These are phyloP conservation scores for Equus quagga DNA, from an alignment of 2,113 vertebrate genomes.

Conservation along the genomic window DNA sequence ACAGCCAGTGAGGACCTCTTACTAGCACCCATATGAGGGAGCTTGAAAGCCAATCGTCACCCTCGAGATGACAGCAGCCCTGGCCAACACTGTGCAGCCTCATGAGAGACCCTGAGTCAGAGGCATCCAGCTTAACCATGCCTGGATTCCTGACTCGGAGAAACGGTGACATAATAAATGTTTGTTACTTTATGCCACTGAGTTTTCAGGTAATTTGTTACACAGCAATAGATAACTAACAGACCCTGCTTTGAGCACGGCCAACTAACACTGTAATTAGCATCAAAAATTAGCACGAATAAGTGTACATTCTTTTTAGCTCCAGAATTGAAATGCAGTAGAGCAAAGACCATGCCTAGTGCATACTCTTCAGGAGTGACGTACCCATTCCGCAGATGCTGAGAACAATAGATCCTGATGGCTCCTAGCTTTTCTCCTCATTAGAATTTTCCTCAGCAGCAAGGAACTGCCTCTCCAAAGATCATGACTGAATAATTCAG, in stretches of 20 bases:
- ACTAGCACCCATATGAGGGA: neutral
- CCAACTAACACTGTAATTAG: neutral
- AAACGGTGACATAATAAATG: neutral
- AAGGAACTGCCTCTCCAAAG: neutral
- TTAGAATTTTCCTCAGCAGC: neutral
- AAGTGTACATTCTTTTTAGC: neutral
- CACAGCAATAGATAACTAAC: neutral
- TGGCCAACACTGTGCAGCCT: neutral
- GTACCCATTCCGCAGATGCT: neutral
- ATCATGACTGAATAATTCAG: neutral
- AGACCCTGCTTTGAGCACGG: neutral
- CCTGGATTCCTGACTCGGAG: neutral
- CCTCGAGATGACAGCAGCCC: neutral
- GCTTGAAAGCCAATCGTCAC: neutral
- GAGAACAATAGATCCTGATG: neutral
- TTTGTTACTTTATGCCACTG: neutral
- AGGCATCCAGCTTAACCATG: neutral
- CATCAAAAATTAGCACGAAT: neutral
- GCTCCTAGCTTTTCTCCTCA: neutral
- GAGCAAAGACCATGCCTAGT: neutral
- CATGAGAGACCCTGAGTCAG: neutral
- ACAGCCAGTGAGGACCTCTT: neutral
- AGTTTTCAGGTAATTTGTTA: neutral
- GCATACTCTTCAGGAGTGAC: neutral
- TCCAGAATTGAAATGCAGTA: neutral